phyloP scores from a whole-genome alignment of 1,140 invertebrate species.

The Reticulitermes speratus region DNA sequence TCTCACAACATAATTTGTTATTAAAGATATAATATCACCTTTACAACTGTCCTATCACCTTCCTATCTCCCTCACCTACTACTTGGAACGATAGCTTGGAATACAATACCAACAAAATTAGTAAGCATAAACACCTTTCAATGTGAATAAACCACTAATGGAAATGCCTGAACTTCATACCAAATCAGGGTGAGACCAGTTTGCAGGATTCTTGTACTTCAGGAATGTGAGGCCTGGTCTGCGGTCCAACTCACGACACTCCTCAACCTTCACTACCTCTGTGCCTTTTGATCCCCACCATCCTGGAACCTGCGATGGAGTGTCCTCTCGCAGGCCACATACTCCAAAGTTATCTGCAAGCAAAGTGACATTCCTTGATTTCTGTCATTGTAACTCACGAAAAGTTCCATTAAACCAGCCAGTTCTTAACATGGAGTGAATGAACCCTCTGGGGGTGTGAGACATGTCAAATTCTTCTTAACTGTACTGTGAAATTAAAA shows the following conservation, averaged over 20 bases:
- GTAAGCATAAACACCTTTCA: no score
- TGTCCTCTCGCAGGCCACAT: constrained; percentile 72
- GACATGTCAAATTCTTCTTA: no score
- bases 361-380: constrained; percentile 10
- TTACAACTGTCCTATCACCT: no score
- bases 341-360: constrained; percentile 72
- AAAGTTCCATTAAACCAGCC: neutral
- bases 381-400: neutral
- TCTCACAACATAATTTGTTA: no score
- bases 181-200: constrained; percentile 82
- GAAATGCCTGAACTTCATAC: constrained; percentile 46
- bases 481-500: no score
- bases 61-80: no score
- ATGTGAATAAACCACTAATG: no score
- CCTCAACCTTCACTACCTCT: constrained; percentile 71
- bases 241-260: constrained; percentile 77
- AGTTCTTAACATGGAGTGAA: no score
- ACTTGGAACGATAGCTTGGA: no score
- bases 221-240: constrained; percentile 86
- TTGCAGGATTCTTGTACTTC: constrained; percentile 81
- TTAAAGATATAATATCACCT: no score
- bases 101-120: no score
- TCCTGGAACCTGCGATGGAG: constrained; percentile 71
- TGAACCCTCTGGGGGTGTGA: no score
- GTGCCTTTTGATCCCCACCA: constrained; percentile 87